phyloP scores from a whole-genome alignment of 2,113 vertebrate genomes.

The Acanthisitta chloris region DNA sequence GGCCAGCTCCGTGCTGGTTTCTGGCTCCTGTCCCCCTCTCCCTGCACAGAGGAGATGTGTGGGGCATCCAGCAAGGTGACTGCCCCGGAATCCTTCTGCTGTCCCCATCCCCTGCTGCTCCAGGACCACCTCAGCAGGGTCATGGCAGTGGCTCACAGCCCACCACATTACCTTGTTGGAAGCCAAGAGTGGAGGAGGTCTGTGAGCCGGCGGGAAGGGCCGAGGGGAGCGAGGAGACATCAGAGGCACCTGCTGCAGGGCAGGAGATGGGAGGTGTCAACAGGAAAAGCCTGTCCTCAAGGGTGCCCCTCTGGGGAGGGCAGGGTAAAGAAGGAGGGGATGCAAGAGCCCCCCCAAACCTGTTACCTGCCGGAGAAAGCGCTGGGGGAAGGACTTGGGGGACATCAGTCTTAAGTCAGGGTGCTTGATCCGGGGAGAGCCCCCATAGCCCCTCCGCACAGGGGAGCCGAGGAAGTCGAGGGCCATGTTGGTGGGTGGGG shows the following conservation, averaged over 20 bases:
- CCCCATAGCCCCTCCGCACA: slow-evolving; percentile 41
- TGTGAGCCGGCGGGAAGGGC: slow-evolving; percentile 1
- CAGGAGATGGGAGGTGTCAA: not conserved
- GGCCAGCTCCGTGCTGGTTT: not conserved
- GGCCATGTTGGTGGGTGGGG: slow-evolving; percentile 36
- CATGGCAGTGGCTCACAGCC: rapidly evolving
- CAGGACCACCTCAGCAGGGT: not conserved
- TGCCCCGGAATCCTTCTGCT: not conserved
- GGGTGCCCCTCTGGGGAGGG: not conserved
- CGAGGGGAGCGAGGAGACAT: slow-evolving; percentile 64
- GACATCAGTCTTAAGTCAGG: slow-evolving; percentile 54
- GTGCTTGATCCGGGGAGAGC: slow-evolving; percentile 43
- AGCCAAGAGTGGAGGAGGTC: not conserved
- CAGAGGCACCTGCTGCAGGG: slow-evolving; percentile 62
- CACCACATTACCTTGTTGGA: slow-evolving; percentile 8
- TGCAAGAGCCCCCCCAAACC: not conserved
- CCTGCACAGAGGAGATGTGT: rapidly evolving
- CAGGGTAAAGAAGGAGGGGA: not conserved
- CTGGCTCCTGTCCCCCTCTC: not conserved
- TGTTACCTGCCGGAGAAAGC: slow-evolving; percentile 75
- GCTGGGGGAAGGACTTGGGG: slow-evolving; percentile 68
- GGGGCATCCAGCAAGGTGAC: not conserved
- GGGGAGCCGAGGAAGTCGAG: slow-evolving; percentile 65
- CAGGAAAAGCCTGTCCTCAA: not conserved
- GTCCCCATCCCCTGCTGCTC: not conserved